Conservation (phyloP, 2,888 invertebrate species). For the Lasioglossum oenotherae region DNA sequence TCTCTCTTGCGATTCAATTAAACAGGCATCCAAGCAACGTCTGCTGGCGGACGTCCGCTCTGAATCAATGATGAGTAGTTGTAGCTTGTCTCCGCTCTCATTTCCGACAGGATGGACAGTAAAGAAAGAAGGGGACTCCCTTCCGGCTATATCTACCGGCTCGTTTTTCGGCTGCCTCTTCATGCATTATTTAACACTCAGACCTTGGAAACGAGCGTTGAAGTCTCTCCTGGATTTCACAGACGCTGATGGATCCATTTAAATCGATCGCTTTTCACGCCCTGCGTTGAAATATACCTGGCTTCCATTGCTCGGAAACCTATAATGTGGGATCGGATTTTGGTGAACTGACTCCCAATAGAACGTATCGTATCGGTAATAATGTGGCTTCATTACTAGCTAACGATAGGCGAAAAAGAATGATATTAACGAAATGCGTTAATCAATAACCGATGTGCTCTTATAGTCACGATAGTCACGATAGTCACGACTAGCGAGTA, state of each 20-base stretch:
- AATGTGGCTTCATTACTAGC: too few relatives aligned
- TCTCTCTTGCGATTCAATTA: conserved; percentile 58
- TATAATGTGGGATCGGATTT: too few relatives aligned
- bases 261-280: conserved; percentile 31
- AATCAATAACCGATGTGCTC: too few relatives aligned
- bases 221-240: conserved; percentile 64
- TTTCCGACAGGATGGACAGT: conserved; percentile 74
- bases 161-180: conserved; percentile 69
- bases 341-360: too few relatives aligned
- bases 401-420: too few relatives aligned
- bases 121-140: conserved; percentile 63
- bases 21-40: conserved; percentile 38
- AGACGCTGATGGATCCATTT: conserved; percentile 14
- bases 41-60: conserved; percentile 71
- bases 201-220: conserved; percentile 67
- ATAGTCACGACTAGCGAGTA: too few relatives aligned
- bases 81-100: conserved; percentile 78
- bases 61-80: conserved; percentile 80
- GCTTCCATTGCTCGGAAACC: too few relatives aligned
- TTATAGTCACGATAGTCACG: too few relatives aligned
- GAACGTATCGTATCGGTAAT: too few relatives aligned
- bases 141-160: conserved; percentile 70
- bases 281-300: too few relatives aligned
- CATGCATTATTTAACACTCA: conserved; percentile 75
- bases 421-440: too few relatives aligned